Base-by-base conservation (phyloP, 2,797 vertebrate genomes). In the Pygocentrus nattereri region DNA sequence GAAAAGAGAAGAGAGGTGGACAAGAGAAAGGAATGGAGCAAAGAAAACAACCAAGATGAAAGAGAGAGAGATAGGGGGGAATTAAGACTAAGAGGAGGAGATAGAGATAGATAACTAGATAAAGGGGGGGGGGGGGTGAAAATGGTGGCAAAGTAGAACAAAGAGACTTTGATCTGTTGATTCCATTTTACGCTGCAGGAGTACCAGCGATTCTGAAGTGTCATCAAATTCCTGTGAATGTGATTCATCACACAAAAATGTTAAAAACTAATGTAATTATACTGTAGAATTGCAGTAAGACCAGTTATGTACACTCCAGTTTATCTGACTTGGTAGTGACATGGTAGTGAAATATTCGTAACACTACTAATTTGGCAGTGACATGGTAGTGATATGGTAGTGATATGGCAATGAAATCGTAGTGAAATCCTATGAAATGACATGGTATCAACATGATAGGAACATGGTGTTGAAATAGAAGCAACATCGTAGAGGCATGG, bases 51-150 rank as follows among this genome's bases (percentile, higher is more conserved):
- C 30, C 11, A 15, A 70, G 52, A 72, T 67, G 56, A 76, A 76
- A 87, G 83, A 83, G 30, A 71, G 84, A 85, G 82, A 52, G 74
- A 89, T 88, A 85, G 74, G 25, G 49, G n/a, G 88, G 86, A 87
- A 74, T 80, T 85, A 87, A 85, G 69, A 58, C 59, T 61, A 61
- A 61, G 85, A 84, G 84, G 83, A 82, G 83, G 87, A 81, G 8
- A 80, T 79, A 52, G 81, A 69, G 19, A 21, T 44, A 58, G 81
- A 83, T 50, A 70, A 58, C 56, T 61, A 16, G 11, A 61, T 56
- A 56, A 56, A 52, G 10, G 56, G 59, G 59, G 59, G 59, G 2
- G 27, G 15, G 2, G 30, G 7, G 1, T 23, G 41, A 44, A 64
- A 49, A 64, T 47, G 59, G 15, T 62, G 27, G 59, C 38, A 56